Evolutionary conservation across 1,140 invertebrate genomes (phyloP), one percentile per base, ranked within the genome.

Genomic region (Lordiphosa stackelbergi): DNA sequence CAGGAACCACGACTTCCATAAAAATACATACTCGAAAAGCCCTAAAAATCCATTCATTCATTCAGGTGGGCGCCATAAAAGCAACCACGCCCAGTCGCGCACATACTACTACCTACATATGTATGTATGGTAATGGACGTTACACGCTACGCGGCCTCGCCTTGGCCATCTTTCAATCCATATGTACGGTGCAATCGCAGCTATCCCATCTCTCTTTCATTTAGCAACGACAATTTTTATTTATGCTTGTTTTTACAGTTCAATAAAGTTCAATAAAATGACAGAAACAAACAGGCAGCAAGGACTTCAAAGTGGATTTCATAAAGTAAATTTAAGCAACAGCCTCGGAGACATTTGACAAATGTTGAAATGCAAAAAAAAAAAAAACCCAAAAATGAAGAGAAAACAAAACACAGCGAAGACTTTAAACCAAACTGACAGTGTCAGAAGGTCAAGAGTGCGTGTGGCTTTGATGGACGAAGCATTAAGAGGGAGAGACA

Each of bases 221-320:
- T 58, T 38, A 41, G 34, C 12, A 46, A 37, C n/a, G 13, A 47
- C 51, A 60, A 45, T 54, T 53, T 78, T 56, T 73, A 56, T 83
- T 83, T 68, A 58, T 64, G 56, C 46, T 61, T 63, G 45, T 72
- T 78, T 77, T 70, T 81, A 70, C 72, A 78, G 70, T 81, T 69
- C 60, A 81, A 74, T 78, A 83, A 75, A 72, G 77, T 81, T 69
- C 59, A 81, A 81, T 81, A 75, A 81, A 81, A 72, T 75, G 53
- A 72, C 63, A 77, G 12, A 38, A 24, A 48, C 42, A 38, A 24
- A 49, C 31, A 38, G 13, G 10, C 41, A 43, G 24, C n/a, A 36
- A 38, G 34, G 37, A 59, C 55, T 43, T 59, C 61, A 66, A 60
- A 72, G 54, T 46, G 69, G 55, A 78, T 37, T 46, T 66, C 34